A percentile compares a stretch with the other conserved stretches of the same genome.
Conservation (phyloP, 2,888 invertebrate genomes). For the Catocala nupta region DNA sequence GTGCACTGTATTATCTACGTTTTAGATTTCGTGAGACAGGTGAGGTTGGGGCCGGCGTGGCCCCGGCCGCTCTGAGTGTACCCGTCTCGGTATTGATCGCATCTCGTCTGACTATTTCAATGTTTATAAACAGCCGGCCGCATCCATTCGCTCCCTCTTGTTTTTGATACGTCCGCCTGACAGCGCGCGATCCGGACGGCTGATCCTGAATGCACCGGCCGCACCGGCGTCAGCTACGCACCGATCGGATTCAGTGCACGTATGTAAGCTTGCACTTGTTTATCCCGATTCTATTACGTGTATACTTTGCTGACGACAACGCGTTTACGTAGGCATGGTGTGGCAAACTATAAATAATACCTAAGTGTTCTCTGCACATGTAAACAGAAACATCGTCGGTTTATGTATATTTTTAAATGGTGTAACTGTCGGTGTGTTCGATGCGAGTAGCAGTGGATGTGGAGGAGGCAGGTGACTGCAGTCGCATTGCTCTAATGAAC, state of each 20-base stretch:
- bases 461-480: constrained; percentile 27
- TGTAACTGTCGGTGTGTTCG: constrained; percentile 1
- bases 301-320: constrained; percentile 56
- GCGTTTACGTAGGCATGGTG: constrained; percentile 55
- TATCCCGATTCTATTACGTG: constrained; percentile 56
- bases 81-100: constrained; percentile 75
- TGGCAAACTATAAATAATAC: constrained; percentile 58
- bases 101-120: constrained; percentile 72
- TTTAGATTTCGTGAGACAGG: constrained; percentile 69
- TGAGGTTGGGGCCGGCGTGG: constrained; percentile 73
- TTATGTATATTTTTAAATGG: constrained; percentile 20
- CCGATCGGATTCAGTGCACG: constrained; percentile 67
- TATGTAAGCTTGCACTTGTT: constrained; percentile 74
- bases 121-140: constrained; percentile 86
- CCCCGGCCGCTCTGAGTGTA: constrained; percentile 66
- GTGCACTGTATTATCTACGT: constrained; percentile 60
- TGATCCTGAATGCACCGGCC: constrained; percentile 67
- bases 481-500: constrained; percentile 22
- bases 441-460: constrained; percentile 4
- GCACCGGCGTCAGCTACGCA: constrained; percentile 60
- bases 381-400: constrained; percentile 50
- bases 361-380: constrained; percentile 49
- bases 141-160: constrained; percentile 74
- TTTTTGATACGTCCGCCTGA: constrained; percentile 72
- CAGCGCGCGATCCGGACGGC: constrained; percentile 62